A percentile compares a stretch with the other conserved stretches of the same genome.
These are phyloP conservation scores for Clarias platycephalus DNA, from an alignment of 2,797 vertebrate species.

Conservation along the genomic window DNA sequence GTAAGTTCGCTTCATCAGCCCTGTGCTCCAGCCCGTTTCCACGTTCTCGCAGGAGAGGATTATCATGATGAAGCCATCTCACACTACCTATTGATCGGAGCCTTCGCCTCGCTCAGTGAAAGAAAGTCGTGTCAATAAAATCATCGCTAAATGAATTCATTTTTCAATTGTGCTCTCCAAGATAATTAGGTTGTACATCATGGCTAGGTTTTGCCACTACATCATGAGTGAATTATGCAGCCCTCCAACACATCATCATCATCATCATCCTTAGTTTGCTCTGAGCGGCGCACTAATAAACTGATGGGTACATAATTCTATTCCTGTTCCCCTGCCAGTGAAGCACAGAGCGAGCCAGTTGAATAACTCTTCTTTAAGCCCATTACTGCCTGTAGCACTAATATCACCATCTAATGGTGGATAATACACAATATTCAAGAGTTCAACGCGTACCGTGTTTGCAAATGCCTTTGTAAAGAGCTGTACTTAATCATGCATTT, in stretches of 20 bases:
- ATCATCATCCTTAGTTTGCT: slow-evolving; percentile 41
- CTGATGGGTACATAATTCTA: slow-evolving; percentile 58
- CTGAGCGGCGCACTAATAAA: slow-evolving; percentile 49
- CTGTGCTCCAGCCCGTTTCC: slow-evolving; percentile 40
- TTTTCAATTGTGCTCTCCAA: slow-evolving; percentile 61
- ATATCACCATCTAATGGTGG: slow-evolving; percentile 75
- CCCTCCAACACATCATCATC: slow-evolving; percentile 32
- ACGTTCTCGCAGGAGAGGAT: slow-evolving; percentile 64
- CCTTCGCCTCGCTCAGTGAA: slow-evolving; percentile 67
- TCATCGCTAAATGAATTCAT: slow-evolving; percentile 69
- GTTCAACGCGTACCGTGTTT: slow-evolving; percentile 71
- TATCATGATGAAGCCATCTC: slow-evolving; percentile 67
- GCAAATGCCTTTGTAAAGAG: slow-evolving; percentile 71
- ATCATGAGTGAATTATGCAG: slow-evolving; percentile 42
- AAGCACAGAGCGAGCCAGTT: slow-evolving; percentile 68
- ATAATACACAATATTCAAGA: slow-evolving; percentile 75
- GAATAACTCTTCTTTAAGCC: slow-evolving; percentile 70
- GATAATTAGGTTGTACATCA: slow-evolving; percentile 69
- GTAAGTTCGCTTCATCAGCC: slow-evolving; percentile 27
- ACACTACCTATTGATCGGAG: slow-evolving; percentile 67
- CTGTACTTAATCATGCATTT: slow-evolving; percentile 75
- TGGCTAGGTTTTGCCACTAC: slow-evolving; percentile 45
- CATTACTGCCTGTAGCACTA: slow-evolving; percentile 70
- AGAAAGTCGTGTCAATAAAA: slow-evolving; percentile 71
- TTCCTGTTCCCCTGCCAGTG: slow-evolving; percentile 54